Conservation (phyloP, 1,140 invertebrate genomes). For the Parasteatoda tepidariorum region DNA sequence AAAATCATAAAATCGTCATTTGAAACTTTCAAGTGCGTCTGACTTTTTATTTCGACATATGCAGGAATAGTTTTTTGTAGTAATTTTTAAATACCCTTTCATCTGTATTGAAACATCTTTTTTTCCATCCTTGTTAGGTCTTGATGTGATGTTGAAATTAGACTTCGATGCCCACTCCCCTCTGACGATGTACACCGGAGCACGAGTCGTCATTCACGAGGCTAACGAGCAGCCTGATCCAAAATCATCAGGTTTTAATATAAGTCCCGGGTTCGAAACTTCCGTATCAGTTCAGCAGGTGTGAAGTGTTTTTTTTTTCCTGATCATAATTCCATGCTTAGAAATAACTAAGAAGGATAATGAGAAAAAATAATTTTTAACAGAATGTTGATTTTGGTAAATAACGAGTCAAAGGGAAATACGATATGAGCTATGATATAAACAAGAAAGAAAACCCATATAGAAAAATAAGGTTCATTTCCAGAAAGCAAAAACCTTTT, state of each 20-base stretch:
- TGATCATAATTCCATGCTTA: no score
- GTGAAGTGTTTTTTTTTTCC: neutral
- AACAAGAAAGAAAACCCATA: no score
- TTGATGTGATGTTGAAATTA: slow-evolving; percentile 39
- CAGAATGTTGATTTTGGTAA: no score
- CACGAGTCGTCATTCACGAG: slow-evolving; percentile 67
- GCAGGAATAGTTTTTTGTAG: neutral
- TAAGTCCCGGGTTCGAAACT: slow-evolving; percentile 66
- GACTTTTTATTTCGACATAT: no score
- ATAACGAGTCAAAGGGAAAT: no score
- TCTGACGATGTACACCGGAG: slow-evolving; percentile 64
- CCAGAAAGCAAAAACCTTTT: no score
- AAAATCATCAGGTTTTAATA: slow-evolving; percentile 68
- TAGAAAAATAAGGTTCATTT: no score
- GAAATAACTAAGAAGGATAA: no score
- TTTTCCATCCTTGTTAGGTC: neutral
- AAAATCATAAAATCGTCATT: no score
- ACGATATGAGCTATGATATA: no score
- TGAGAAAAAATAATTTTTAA: no score
- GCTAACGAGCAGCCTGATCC: slow-evolving; percentile 67
- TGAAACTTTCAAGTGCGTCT: no score
- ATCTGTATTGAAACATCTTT: neutral
- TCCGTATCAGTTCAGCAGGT: slow-evolving; percentile 65
- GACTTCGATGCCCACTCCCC: neutral
- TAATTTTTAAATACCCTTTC: neutral